These are phyloP conservation scores for Cryptotis parvus DNA, from an alignment of 2,113 vertebrate genomes.

Conservation along the genomic window DNA sequence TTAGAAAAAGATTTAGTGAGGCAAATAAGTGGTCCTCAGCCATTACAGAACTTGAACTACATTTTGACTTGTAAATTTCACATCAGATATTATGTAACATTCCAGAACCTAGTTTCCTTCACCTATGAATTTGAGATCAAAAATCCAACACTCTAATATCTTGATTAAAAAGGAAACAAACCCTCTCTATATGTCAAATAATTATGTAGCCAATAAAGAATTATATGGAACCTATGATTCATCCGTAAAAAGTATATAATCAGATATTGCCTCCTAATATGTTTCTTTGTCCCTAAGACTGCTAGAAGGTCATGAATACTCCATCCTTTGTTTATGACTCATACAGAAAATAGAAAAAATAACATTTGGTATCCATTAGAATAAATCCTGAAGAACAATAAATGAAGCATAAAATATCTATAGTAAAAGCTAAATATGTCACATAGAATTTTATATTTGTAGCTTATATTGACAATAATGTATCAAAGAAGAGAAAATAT, in stretches of 20 bases:
- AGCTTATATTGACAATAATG: too few relatives aligned
- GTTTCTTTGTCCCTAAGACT: neutral
- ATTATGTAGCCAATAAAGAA: neutral
- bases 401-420: neutral
- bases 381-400: neutral
- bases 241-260: neutral
- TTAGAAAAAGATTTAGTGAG: neutral
- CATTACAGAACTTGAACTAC: neutral
- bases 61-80: neutral
- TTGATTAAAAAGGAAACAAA: neutral
- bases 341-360: neutral
- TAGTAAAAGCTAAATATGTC: neutral
- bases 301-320: neutral
- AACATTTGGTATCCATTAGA: neutral
- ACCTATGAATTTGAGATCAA: neutral
- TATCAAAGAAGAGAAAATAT: too few relatives aligned
- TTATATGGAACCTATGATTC: neutral
- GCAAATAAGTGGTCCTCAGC: neutral
- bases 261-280: neutral
- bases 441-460: neutral
- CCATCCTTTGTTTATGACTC: neutral
- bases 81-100: neutral
- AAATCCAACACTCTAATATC: too few relatives aligned
- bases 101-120: neutral
- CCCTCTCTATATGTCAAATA: neutral